phyloP scores from a whole-genome alignment of 1,140 invertebrate species.

The Phymorhynchus buccinoides region DNA sequence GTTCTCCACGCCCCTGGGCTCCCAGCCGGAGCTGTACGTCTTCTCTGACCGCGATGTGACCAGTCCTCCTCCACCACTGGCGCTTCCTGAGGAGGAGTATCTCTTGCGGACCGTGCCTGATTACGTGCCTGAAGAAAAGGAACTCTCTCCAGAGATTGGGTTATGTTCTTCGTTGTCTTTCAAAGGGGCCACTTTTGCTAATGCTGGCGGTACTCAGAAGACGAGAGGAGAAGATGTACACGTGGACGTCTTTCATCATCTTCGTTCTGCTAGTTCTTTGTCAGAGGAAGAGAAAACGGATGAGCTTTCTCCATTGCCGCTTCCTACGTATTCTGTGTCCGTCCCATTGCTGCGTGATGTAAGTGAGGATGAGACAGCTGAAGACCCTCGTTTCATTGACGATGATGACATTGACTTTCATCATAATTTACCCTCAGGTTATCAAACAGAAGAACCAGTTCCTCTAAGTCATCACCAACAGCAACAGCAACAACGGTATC shows the following conservation, averaged over 20 bases:
- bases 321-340: not conserved
- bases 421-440: not conserved
- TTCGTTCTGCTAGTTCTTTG: not conserved
- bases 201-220: not conserved
- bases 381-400: not conserved
- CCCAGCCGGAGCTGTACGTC: not conserved
- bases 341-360: not conserved
- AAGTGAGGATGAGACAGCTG: not conserved
- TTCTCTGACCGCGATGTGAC: not conserved
- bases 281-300: not conserved
- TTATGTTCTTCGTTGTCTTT: not conserved
- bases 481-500: not conserved
- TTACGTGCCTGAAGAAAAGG: not conserved
- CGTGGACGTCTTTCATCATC: not conserved
- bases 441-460: not conserved
- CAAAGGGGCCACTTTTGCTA: not conserved
- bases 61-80: not conserved
- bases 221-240: not conserved
- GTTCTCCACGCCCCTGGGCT: constrained; percentile 4
- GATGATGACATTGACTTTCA: not conserved
- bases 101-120: not conserved
- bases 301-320: not conserved
- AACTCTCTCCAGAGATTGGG: not conserved
- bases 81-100: not conserved
- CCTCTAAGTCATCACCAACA: not conserved